A percentile compares a stretch with the other conserved stretches of the same genome.
Conservation (phyloP, 2,797 vertebrate species). For the Chrysocyon brachyurus region DNA sequence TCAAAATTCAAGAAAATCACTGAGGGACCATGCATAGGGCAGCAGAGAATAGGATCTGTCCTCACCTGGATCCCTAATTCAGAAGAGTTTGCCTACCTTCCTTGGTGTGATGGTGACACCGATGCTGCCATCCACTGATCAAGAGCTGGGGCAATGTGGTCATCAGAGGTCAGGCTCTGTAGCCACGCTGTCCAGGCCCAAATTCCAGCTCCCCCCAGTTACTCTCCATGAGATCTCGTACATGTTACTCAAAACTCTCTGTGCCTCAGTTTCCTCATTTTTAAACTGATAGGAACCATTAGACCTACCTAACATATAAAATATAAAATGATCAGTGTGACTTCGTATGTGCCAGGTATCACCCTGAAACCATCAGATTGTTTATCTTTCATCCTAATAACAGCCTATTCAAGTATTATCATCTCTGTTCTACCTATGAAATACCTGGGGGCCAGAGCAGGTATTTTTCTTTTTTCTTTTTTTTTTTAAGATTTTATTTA, state of each 20-base stretch:
- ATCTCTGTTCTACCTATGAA: not conserved
- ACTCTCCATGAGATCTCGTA: not conserved
- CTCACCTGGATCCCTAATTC: not conserved
- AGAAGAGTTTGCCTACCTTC: not conserved
- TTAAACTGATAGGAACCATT: not conserved
- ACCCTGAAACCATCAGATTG: not conserved
- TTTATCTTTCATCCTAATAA: not conserved
- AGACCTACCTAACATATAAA: not conserved
- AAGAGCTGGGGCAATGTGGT: not conserved
- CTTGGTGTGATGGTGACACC: fast-evolving
- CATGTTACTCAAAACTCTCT: not conserved
- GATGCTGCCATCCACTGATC: not conserved
- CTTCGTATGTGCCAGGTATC: not conserved
- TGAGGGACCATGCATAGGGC: fast-evolving
- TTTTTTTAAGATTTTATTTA: no score
- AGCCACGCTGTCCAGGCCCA: not conserved
- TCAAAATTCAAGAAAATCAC: not conserved
- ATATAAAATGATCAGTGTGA: not conserved
- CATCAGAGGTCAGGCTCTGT: not conserved
- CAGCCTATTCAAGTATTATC: not conserved
- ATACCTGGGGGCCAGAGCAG: not conserved
- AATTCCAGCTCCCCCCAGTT: not conserved
- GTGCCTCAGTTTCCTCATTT: not conserved
- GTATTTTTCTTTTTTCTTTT: not conserved
- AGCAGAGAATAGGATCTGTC: not conserved